phyloP scores from a whole-genome alignment of 1,140 invertebrate genomes.

The Drosophila kurseongensis region DNA sequence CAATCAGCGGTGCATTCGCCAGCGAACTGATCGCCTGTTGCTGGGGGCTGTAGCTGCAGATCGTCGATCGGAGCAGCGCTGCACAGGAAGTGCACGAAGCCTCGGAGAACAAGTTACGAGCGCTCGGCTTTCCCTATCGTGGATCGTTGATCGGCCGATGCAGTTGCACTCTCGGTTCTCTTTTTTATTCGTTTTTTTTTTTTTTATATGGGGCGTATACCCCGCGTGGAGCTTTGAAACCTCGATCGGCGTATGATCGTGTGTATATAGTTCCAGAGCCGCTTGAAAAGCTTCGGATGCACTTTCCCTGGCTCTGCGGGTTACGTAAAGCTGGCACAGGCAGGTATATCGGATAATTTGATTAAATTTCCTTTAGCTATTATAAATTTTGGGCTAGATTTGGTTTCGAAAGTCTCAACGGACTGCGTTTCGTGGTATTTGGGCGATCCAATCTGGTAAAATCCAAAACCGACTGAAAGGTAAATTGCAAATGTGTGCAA shows the following conservation, averaged over 20 bases:
- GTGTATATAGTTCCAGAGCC: constrained; percentile 38
- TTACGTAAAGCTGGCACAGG: constrained; percentile 33
- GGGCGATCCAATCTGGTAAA: constrained; percentile 48
- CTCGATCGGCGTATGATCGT: constrained; percentile 15
- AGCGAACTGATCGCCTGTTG: constrained; percentile 73
- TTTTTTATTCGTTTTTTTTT: not conserved
- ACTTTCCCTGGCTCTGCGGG: constrained; percentile 48
- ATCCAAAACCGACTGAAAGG: constrained; percentile 44
- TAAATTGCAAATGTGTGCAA: constrained; percentile 32
- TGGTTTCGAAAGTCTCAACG: constrained; percentile 26
- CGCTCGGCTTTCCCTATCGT: constrained; percentile 29
- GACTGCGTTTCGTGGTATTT: constrained; percentile 51
- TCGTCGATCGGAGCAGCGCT: constrained; percentile 47
- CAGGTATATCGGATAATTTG: constrained; percentile 52
- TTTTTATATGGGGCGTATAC: constrained; percentile 54
- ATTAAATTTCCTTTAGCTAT: constrained; percentile 62
- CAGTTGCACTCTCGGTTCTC: constrained; percentile 45
- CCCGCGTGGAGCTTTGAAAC: constrained; percentile 59
- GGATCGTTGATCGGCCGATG: constrained; percentile 43
- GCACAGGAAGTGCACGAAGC: constrained; percentile 78
- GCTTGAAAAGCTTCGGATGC: constrained; percentile 57
- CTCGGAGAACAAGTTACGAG: constrained; percentile 76
- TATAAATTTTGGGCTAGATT: constrained; percentile 39
- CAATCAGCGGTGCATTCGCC: constrained; percentile 79
- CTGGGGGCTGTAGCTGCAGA: constrained; percentile 52